Conservation (phyloP, 2,888 invertebrate genomes). For the Idaea straminata region DNA sequence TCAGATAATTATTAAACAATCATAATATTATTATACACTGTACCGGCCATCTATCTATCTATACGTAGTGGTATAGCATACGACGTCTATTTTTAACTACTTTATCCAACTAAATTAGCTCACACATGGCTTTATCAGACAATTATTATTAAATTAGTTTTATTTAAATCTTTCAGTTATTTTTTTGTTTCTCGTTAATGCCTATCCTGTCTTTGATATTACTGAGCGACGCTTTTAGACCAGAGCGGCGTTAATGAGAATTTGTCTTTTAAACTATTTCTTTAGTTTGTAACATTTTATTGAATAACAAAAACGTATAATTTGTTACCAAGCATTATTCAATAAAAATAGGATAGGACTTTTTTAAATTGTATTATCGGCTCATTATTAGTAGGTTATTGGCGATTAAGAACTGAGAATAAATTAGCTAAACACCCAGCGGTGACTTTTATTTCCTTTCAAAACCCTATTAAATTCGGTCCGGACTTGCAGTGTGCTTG, state of each 20-base stretch:
- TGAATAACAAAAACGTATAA: constrained; percentile 73
- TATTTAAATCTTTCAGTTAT: constrained; percentile 75
- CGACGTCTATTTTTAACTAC: constrained; percentile 37
- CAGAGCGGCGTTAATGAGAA: constrained; percentile 52
- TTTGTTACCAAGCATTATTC: constrained; percentile 80
- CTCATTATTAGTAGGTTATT: constrained; percentile 79
- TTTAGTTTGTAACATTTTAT: constrained; percentile 74
- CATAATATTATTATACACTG: constrained; percentile 32
- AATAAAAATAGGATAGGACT: constrained; percentile 73
- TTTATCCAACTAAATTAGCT: constrained; percentile 57
- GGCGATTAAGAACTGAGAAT: constrained; percentile 81
- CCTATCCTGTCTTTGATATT: constrained; percentile 29
- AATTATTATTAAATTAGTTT: constrained; percentile 63
- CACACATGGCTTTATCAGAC: constrained; percentile 65
- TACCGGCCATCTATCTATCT: constrained; percentile 14
- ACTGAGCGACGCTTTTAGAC: constrained; percentile 36
- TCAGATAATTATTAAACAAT: constrained; percentile 30
- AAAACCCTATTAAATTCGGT: background rate
- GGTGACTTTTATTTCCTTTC: constrained; percentile 40
- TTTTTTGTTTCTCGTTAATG: constrained; percentile 39
- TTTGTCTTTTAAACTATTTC: constrained; percentile 63
- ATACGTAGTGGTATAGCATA: constrained; percentile 1
- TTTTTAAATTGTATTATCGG: constrained; percentile 80
- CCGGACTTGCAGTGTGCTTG: background rate
- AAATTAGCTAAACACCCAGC: constrained; percentile 76